These are phyloP conservation scores for Agelastica alni DNA, from an alignment of 2,888 invertebrate genomes.

Conservation along the genomic window DNA sequence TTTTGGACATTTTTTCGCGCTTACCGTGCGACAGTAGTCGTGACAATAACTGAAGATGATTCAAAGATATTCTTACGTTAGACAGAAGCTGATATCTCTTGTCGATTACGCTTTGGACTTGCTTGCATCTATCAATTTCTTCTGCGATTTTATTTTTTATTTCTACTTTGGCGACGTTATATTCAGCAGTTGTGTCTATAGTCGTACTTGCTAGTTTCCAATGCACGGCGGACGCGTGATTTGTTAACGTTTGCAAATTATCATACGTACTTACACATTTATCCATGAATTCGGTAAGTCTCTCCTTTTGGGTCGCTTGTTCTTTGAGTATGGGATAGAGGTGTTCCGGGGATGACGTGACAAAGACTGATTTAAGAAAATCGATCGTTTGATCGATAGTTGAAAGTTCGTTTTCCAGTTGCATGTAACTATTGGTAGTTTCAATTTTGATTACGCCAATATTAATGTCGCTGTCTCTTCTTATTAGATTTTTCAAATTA, in stretches of 20 bases:
- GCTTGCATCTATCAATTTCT: constrained; percentile 56
- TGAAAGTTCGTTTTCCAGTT: constrained; percentile 50
- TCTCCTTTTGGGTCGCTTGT: constrained; percentile 44
- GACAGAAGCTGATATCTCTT: constrained; percentile 62
- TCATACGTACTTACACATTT: constrained; percentile 43
- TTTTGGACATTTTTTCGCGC: not conserved
- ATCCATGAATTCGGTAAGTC: constrained; percentile 42
- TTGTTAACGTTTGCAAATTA: constrained; percentile 42
- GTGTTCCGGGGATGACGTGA: constrained; percentile 55
- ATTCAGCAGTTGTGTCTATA: constrained; percentile 55
- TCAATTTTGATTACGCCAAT: constrained; percentile 41
- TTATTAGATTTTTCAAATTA: constrained; percentile 55
- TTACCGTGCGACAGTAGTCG: constrained; percentile 29
- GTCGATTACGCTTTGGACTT: constrained; percentile 55
- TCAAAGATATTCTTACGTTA: constrained; percentile 63
- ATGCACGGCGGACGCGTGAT: constrained; percentile 44
- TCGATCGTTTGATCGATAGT: constrained; percentile 54
- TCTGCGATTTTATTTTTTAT: constrained; percentile 56
- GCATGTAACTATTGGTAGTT: constrained; percentile 43
- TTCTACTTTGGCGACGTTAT: constrained; percentile 58
- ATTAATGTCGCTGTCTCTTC: constrained; percentile 54
- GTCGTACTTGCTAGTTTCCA: constrained; percentile 45
- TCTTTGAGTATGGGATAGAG: constrained; percentile 54
- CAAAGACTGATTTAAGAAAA: constrained; percentile 52
- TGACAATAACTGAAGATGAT: constrained; percentile 62